Base-by-base conservation (phyloP, 30 jellyfish, hydroid and myxozoan genomes). In the Turritopsis rubra region DNA sequence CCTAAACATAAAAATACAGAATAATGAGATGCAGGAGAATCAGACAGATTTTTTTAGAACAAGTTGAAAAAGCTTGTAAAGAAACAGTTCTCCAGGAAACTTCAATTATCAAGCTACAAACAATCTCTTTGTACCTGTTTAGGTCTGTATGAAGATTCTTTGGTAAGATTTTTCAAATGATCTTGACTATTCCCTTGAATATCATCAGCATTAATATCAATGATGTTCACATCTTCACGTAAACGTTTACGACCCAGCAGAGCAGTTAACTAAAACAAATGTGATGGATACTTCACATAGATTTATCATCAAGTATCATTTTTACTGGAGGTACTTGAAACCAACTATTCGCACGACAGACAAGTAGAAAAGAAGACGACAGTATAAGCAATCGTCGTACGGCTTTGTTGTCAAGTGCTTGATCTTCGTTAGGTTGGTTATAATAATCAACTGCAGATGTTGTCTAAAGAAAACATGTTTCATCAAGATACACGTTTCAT, bases 161-260 rank as follows among this genome's bases (percentile, higher is more conserved):
- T 31, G 72, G 87, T 82, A 30, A 82, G 88, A 52, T 86, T 90
- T 68, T 79, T 86, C 25, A 90, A 73, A 30, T 60, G 60, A 1
- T 79, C 84, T 7, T 87, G 80, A 22, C 83, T 53, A 66, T 80
- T 85, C 73, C 83, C 72, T 28, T 86, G 86, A 85, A 86, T 72
- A 28, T 90, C 76, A 27, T 85, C 95, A n/a, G 91, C 97, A 73
- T 82, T 83, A 65, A 90, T 83, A 28, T 90, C 97, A 53, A 90
- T 90, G 19, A 90, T 65, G 29, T 90, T 91, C 23, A 86, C 87
- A 29, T 90, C 95, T 52, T 90, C 96, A 21, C 73, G 29, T 79
- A 41, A 41, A 1, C 95, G 84, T 71, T 90, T 90, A 18, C 96
- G 88, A 72, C 91, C 96, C 1, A 82, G 87, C 83, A 82, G 65